Evolutionary conservation across 2,797 vertebrate species (phyloP).

Genomic region (Spondyliosoma cantharus): DNA sequence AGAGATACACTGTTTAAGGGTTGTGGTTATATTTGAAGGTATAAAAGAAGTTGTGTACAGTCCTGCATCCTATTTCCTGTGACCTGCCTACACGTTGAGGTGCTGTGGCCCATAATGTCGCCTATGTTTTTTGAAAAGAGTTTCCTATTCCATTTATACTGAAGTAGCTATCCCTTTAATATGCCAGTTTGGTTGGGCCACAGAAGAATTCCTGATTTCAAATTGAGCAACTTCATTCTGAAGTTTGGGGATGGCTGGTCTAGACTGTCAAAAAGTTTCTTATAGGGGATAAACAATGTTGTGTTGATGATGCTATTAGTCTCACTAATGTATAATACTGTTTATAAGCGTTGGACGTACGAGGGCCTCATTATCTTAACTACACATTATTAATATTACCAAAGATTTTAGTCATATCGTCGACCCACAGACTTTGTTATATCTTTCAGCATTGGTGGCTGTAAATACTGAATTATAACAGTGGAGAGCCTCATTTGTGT

Average conservation of each 20-base stretch:
- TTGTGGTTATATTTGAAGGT: conserved; percentile 8
- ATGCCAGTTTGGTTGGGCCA: too few species aligned
- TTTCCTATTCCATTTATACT: neutral
- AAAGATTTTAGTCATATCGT: too few species aligned
- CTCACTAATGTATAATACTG: too few species aligned
- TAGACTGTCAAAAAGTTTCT: too few species aligned
- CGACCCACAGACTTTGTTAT: neutral
- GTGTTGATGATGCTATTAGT: too few species aligned
- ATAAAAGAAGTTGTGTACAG: neutral
- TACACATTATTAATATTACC: too few species aligned
- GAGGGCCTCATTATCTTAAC: too few species aligned
- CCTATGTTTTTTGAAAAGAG: neutral
- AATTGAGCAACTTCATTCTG: too few species aligned
- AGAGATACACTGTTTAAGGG: conserved; percentile 1
- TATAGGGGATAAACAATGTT: too few species aligned
- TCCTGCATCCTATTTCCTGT: neutral
- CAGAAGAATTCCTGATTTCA: too few species aligned
- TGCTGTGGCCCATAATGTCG: neutral
- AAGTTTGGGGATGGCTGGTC: too few species aligned
- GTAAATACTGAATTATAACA: neutral
- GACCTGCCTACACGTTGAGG: neutral
- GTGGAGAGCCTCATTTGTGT: neutral
- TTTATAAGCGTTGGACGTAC: too few species aligned
- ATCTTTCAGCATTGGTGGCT: neutral
- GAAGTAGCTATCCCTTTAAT: neutral